Conservation (phyloP, 2,797 vertebrate species). For the Lates japonicus region DNA sequence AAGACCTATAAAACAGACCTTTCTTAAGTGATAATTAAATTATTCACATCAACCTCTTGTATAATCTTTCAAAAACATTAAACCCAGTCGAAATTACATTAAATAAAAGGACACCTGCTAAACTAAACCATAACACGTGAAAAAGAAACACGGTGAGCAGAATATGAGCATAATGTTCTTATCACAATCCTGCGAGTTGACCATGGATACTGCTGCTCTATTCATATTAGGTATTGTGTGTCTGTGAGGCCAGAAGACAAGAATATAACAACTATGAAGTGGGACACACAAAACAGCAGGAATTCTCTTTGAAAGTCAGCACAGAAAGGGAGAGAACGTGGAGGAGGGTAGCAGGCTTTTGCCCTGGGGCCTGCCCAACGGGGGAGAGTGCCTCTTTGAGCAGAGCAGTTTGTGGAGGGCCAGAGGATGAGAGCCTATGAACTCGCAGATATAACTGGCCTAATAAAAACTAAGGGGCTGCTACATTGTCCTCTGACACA, state of each 20-base stretch:
- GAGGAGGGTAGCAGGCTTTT: slow-evolving; percentile 69
- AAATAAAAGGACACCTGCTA: slow-evolving; percentile 32
- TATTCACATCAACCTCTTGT: slow-evolving; percentile 36
- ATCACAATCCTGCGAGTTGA: slow-evolving; percentile 32
- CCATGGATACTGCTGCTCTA: slow-evolving; percentile 30
- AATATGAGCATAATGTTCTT: slow-evolving; percentile 4
- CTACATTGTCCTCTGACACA: slow-evolving; percentile 76
- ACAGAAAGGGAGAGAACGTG: slow-evolving; percentile 63
- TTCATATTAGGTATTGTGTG: slow-evolving; percentile 58
- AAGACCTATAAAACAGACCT: slow-evolving; percentile 71
- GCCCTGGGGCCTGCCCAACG: slow-evolving; percentile 67
- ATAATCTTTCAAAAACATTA: slow-evolving; percentile 38
- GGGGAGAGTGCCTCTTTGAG: slow-evolving; percentile 75
- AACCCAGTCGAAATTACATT: slow-evolving; percentile 25
- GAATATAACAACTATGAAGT: slow-evolving; percentile 72
- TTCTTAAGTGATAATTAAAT: slow-evolving; percentile 68
- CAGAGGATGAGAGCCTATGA: slow-evolving; percentile 76
- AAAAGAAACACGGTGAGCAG: slow-evolving; percentile 6
- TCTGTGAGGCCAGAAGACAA: slow-evolving; percentile 70
- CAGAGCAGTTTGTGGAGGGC: slow-evolving; percentile 73
- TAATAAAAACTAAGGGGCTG: slow-evolving; percentile 73
- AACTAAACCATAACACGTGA: slow-evolving; percentile 17
- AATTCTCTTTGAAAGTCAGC: slow-evolving; percentile 80
- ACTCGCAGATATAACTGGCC: slow-evolving; percentile 71
- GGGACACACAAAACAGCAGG: slow-evolving; percentile 80